Evolutionary conservation across 1,140 invertebrate genomes (phyloP).

Genomic region (Agrilus planipennis): DNA sequence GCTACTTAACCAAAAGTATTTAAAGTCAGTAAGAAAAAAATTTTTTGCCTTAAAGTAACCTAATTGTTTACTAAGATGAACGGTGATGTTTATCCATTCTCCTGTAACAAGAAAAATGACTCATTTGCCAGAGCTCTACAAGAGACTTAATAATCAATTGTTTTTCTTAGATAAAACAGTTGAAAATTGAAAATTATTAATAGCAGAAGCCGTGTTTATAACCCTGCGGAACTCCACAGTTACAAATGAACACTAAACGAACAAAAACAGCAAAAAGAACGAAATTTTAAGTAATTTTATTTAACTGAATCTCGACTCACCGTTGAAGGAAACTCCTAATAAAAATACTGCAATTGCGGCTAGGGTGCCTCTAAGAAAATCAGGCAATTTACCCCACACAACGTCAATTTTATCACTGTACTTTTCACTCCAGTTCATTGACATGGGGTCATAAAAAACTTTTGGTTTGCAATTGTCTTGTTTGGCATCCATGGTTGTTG

Average conservation of each 20-base stretch:
- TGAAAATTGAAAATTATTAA: background rate
- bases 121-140: background rate
- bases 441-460: conserved; percentile 38
- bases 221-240: background rate
- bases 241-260: background rate
- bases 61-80: conserved; percentile 44
- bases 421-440: conserved; percentile 37
- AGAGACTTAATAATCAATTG: background rate
- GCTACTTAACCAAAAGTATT: conserved; percentile 36
- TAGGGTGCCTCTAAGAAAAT: conserved; percentile 29
- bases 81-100: conserved; percentile 50
- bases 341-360: conserved; percentile 36
- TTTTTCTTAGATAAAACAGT: background rate
- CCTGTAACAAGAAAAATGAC: conserved; percentile 38
- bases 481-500: too few species aligned
- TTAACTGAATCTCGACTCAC: conserved; percentile 22
- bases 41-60: conserved; percentile 14
- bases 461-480: too few species aligned
- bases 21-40: background rate
- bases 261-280: background rate
- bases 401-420: conserved; percentile 34
- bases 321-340: conserved; percentile 38
- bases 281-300: background rate
- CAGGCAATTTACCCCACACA: conserved; percentile 35
- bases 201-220: background rate